A percentile compares a stretch with the other conserved stretches of the same genome.
phyloP scores from a whole-genome alignment of 2,113 vertebrate species.

The Phylloscopus trochiloides region DNA sequence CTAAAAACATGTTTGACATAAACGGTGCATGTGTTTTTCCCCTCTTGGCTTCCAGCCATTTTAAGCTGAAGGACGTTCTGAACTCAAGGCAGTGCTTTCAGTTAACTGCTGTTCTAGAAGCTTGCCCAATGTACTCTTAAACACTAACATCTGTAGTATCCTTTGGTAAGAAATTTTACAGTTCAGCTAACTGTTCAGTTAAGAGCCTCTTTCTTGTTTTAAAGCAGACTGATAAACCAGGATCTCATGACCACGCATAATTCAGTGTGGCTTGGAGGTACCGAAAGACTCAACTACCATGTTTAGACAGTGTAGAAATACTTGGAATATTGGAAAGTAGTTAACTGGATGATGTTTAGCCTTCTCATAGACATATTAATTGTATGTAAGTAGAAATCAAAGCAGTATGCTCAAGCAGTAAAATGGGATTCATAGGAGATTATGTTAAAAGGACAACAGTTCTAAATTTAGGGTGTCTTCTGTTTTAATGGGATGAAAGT shows the following conservation, averaged over 20 bases:
- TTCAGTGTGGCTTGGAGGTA: background rate
- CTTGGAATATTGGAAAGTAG: background rate
- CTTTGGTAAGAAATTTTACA: background rate
- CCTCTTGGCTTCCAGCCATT: background rate
- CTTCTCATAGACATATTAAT: background rate
- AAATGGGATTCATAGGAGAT: background rate
- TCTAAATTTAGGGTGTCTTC: constrained; percentile 19
- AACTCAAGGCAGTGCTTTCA: background rate
- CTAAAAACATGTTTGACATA: background rate
- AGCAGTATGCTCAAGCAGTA: background rate
- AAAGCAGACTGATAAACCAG: background rate
- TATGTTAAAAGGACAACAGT: background rate
- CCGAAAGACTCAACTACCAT: background rate
- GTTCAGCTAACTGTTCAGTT: background rate
- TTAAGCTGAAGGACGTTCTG: background rate
- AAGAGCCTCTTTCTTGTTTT: background rate
- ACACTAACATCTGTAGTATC: background rate
- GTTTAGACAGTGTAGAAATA: background rate
- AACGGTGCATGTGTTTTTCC: background rate
- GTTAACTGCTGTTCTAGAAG: background rate
- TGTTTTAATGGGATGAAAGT: constrained; percentile 6
- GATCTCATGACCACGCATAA: background rate
- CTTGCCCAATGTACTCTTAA: background rate
- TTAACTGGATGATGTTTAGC: background rate
- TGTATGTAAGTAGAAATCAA: background rate